phyloP scores from a whole-genome alignment of 2,797 vertebrate species.

The Intellagama lesueurii region DNA sequence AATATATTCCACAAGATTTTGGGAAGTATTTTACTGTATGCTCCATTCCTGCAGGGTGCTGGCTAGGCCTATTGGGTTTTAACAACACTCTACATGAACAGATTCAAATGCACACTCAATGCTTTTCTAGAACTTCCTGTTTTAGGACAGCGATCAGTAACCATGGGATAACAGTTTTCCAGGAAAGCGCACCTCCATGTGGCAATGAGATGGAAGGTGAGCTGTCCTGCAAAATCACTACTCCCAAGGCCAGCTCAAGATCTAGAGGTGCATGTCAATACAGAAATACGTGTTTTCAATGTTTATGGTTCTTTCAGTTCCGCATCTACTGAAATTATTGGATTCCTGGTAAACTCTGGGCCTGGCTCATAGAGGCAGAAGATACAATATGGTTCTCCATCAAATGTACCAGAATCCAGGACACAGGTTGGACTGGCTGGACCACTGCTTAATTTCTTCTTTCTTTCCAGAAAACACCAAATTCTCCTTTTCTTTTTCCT shows the following conservation, averaged over 20 bases:
- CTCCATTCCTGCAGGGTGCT: background rate
- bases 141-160: background rate
- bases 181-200: background rate
- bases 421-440: background rate
- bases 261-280: background rate
- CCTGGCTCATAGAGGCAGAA: background rate
- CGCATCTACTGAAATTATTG: background rate
- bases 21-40: background rate
- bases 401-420: background rate
- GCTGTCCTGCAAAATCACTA: background rate
- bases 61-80: background rate
- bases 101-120: background rate
- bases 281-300: background rate
- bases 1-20: background rate
- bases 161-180: background rate
- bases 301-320: background rate
- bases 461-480: too few species aligned
- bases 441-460: background rate
- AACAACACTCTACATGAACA: background rate
- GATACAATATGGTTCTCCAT: background rate
- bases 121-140: background rate
- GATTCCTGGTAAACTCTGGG: background rate
- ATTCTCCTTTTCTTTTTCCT: too few species aligned
- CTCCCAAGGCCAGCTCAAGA: background rate
- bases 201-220: background rate